A percentile compares a stretch with the other conserved stretches of the same genome.
Conservation (phyloP, 2,888 invertebrate genomes). For the Drosophila atroscutellata region DNA sequence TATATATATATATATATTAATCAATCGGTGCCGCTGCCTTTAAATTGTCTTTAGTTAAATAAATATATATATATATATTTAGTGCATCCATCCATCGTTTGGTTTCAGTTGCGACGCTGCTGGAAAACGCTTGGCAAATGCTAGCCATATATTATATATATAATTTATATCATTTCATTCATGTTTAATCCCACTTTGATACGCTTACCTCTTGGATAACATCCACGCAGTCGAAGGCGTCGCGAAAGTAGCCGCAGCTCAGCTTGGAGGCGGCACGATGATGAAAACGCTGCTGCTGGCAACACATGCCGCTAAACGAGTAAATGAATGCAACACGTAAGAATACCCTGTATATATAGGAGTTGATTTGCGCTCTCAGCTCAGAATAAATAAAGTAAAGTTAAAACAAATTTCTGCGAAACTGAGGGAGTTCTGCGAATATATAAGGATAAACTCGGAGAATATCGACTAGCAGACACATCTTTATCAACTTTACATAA, state of each 20-base stretch:
- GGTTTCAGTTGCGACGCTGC: conserved; percentile 60
- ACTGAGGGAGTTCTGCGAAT: not conserved
- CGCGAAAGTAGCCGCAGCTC: conserved; percentile 97
- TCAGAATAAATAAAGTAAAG: too few species aligned
- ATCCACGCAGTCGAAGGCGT: conserved; percentile 93
- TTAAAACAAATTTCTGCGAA: not conserved
- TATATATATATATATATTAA: conserved; percentile 11
- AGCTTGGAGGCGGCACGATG: conserved; percentile 94
- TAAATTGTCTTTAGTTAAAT: conserved; percentile 20
- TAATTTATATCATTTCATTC: too few species aligned
- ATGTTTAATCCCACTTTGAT: not conserved
- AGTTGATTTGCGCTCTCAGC: not conserved
- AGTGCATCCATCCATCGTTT: not conserved
- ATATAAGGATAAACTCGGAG: not conserved
- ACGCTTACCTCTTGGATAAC: conserved; percentile 64
- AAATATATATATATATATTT: not conserved
- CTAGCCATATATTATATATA: conserved; percentile 23
- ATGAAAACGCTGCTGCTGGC: conserved; percentile 91
- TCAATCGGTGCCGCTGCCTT: conserved; percentile 38
- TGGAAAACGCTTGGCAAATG: conserved; percentile 54
- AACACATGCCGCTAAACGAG: conserved; percentile 90
- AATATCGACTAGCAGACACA: not conserved
- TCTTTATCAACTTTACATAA: not conserved
- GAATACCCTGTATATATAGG: not conserved
- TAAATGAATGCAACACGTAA: not conserved